phyloP scores from a whole-genome alignment of 2,888 invertebrate genomes.

The Drosophila atripex region DNA sequence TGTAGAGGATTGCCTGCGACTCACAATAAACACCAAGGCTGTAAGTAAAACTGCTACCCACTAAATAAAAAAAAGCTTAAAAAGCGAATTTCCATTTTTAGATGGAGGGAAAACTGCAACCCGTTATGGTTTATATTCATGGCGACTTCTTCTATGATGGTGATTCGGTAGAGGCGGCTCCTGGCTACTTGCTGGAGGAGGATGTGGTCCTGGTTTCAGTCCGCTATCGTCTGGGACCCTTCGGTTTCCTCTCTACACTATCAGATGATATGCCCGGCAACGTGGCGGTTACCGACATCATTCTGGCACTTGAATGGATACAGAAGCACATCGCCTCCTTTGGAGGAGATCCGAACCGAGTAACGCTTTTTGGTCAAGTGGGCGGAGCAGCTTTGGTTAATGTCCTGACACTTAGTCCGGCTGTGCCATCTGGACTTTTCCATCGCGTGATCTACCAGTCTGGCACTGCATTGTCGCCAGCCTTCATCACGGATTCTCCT shows the following conservation, averaged over 20 bases:
- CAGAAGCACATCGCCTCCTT: constrained; percentile 84
- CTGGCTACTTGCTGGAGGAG: constrained; percentile 83
- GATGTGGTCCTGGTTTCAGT: constrained; percentile 84
- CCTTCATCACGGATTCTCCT: constrained; percentile 84
- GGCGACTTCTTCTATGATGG: constrained; percentile 84
- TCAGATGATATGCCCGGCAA: constrained; percentile 85
- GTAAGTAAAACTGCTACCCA: constrained; percentile 66
- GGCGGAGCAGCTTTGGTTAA: constrained; percentile 85
- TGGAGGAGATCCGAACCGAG: constrained; percentile 84
- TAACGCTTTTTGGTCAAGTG: constrained; percentile 86
- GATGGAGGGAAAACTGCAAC: constrained; percentile 68
- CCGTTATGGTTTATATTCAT: constrained; percentile 84
- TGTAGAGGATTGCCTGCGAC: constrained; percentile 80
- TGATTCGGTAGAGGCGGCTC: constrained; percentile 79
- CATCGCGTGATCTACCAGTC: constrained; percentile 85
- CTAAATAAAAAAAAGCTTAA: too few species aligned
- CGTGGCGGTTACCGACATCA: constrained; percentile 85
- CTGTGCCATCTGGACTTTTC: constrained; percentile 84
- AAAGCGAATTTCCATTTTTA: constrained; percentile 28
- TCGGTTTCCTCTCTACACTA: constrained; percentile 85
- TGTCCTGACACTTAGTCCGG: constrained; percentile 84
- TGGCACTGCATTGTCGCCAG: constrained; percentile 84
- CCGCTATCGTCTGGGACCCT: constrained; percentile 85
- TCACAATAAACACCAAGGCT: constrained; percentile 79
- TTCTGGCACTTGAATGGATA: constrained; percentile 85